These are phyloP conservation scores for Amiota minor DNA, from an alignment of 2,888 invertebrate species.

Conservation along the genomic window DNA sequence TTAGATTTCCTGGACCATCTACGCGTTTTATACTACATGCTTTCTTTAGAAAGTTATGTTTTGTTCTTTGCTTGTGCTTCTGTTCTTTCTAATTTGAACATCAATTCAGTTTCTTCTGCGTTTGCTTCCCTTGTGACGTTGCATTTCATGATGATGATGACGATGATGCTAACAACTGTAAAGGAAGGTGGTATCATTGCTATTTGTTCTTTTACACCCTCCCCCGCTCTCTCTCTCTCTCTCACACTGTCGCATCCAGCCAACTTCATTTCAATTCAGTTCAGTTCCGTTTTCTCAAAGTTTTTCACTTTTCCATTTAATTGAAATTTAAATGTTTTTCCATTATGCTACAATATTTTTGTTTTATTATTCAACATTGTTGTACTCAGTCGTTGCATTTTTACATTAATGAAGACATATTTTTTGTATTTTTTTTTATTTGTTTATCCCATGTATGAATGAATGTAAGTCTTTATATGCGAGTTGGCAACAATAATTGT, in stretches of 20 bases:
- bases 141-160: background rate
- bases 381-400: conserved; percentile 34
- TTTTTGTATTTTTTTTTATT: conserved; percentile 51
- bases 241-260: conserved; percentile 12
- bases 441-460: conserved; percentile 41
- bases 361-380: conserved; percentile 32
- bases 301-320: conserved; percentile 49
- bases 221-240: conserved; percentile 11
- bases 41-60: conserved; percentile 35
- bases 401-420: conserved; percentile 34
- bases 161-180: too few species aligned
- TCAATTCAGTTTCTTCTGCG: conserved; percentile 32
- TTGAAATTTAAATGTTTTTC: conserved; percentile 67
- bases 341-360: conserved; percentile 42
- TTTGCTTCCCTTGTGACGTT: background rate
- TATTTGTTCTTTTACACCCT: conserved; percentile 1
- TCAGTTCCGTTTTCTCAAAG: conserved; percentile 42
- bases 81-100: conserved; percentile 58
- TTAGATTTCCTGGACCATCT: conserved; percentile 20
- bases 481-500: conserved; percentile 41
- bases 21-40: conserved; percentile 37
- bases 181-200: too few species aligned
- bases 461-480: background rate
- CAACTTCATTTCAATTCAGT: conserved; percentile 14
- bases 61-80: conserved; percentile 26